Percentiles rank a stretch among this genome's conserved stretches.
These are phyloP conservation scores for Casuarius casuarius DNA, from an alignment of 2,113 vertebrate species.

Conservation along the genomic window DNA sequence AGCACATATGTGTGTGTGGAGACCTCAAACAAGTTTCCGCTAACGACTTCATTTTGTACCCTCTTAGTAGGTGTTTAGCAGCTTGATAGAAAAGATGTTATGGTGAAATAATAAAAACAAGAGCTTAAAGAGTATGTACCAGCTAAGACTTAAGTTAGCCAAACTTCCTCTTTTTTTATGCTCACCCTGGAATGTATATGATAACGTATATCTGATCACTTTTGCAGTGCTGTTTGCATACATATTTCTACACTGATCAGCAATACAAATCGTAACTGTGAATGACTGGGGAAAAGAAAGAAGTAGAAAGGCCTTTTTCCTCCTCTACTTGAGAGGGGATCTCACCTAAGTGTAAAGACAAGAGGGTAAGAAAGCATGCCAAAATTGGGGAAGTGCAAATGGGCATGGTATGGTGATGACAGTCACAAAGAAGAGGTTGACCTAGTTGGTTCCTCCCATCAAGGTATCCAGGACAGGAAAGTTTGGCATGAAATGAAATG, in stretches of 20 bases:
- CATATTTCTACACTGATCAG: background rate
- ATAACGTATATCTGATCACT: background rate
- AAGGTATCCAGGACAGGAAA: background rate
- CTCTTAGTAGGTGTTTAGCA: constrained; percentile 51
- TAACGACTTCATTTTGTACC: constrained; percentile 53
- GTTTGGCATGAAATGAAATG: background rate
- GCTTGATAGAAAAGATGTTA: background rate
- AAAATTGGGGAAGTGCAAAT: background rate
- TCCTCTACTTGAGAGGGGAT: background rate
- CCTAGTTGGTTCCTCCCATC: background rate
- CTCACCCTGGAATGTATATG: background rate
- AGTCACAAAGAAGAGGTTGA: background rate
- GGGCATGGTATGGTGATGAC: background rate
- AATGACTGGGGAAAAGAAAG: background rate
- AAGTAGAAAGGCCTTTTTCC: background rate
- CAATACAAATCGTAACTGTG: background rate
- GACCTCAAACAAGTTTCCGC: constrained; percentile 53
- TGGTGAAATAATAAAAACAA: background rate
- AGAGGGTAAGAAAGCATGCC: background rate
- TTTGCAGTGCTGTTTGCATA: background rate
- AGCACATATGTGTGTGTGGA: constrained; percentile 57
- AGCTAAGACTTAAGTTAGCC: background rate
- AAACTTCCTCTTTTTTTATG: background rate
- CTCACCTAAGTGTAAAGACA: background rate
- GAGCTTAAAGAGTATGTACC: background rate